phyloP scores from a whole-genome alignment of 2,888 invertebrate genomes.

The Chaitophorus viminalis region DNA sequence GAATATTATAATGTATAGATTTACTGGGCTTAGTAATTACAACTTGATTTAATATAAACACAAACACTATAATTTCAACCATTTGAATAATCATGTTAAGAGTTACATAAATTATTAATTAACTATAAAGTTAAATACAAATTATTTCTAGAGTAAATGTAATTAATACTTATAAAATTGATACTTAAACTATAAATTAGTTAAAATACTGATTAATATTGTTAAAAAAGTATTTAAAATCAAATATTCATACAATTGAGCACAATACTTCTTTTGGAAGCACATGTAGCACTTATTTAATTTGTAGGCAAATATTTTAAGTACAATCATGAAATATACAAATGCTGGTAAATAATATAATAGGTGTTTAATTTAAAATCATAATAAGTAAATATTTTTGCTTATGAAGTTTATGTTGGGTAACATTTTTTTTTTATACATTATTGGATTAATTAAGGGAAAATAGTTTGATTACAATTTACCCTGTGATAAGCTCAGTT shows the following conservation, averaged over 20 bases:
- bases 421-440: conserved; percentile 27
- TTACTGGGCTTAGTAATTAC: neutral
- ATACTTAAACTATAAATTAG: neutral
- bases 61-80: neutral
- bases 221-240: neutral
- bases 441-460: conserved; percentile 31
- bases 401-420: conserved; percentile 39
- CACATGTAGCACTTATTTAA: conserved; percentile 18
- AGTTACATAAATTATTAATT: neutral
- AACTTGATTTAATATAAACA: neutral
- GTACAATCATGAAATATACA: conserved; percentile 8
- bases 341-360: neutral
- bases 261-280: conserved; percentile 43
- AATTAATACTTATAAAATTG: conserved; percentile 1
- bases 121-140: neutral
- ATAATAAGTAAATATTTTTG: conserved; percentile 36
- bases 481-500: conserved; percentile 55
- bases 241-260: conserved; percentile 32
- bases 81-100: neutral
- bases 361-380: conserved; percentile 13
- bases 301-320: neutral
- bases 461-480: conserved; percentile 49
- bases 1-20: neutral
- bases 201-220: neutral
- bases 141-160: neutral